Conservation (phyloP, 2,113 vertebrate species). For the Clarias macrocephalus region DNA sequence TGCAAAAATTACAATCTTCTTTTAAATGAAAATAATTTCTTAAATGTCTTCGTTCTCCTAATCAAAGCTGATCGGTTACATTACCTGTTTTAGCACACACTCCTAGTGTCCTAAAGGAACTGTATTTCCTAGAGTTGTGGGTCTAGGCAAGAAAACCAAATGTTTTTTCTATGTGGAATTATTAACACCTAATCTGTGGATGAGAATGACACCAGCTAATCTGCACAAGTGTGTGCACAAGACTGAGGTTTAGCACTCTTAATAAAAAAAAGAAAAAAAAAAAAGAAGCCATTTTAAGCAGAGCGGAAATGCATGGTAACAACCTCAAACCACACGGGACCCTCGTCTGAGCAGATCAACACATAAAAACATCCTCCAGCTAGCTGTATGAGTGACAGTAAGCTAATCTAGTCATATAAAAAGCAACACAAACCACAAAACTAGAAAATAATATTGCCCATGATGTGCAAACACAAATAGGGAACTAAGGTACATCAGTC, state of each 20-base stretch:
- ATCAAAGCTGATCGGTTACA: background rate
- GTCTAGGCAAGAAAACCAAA: background rate
- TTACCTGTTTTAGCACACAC: background rate
- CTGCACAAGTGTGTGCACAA: background rate
- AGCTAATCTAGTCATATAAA: background rate
- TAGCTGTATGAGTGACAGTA: background rate
- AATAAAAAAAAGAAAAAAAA: background rate
- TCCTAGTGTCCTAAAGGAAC: background rate
- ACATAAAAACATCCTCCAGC: background rate
- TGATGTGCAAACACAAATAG: background rate
- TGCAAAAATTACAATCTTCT: background rate
- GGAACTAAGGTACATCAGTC: background rate
- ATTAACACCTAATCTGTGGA: background rate
- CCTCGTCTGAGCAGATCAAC: background rate
- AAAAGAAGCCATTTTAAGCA: background rate
- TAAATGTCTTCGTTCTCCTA: background rate
- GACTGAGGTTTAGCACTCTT: background rate
- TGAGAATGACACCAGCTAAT: background rate
- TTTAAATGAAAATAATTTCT: background rate
- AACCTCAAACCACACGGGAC: background rate
- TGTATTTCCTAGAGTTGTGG: background rate
- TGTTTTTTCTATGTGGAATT: background rate
- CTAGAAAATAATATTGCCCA: background rate
- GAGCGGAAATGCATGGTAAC: conserved; percentile 11
- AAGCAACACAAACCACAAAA: background rate